Evolutionary conservation across 2,888 invertebrate genomes (phyloP), one percentile per base, ranked within the genome.

Genomic region (Baronia brevicornis): DNA sequence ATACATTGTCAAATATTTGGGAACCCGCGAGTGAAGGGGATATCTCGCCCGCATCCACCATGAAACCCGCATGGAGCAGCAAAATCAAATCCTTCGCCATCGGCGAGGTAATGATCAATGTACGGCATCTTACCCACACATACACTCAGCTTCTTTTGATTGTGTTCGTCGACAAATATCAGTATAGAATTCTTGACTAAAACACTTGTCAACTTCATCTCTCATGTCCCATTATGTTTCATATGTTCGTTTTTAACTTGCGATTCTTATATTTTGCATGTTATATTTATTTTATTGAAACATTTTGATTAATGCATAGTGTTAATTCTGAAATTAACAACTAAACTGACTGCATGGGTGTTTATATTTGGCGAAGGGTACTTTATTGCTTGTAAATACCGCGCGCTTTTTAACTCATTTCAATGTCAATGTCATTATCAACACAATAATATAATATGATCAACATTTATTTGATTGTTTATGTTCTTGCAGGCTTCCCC

Each of bases 401-500:
- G 69, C 71, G 43, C 60, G 79, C 80, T 79, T 79, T 64, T 70
- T 77, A 60, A 63, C 46, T 69, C 70, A 66, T 72, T n/a, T 60
- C 40, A 44, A 50, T 35, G 34, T 53, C 40, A 48, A 33, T 22
- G 26, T 42, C 46, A 40, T 49, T 42, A n/a, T n/a, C n/a, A 43
- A 54, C 49, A 53, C 46, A 24, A 20, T 23, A 33, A 35, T 36
- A 28, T 31, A 22, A 7, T 29, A 9, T 12, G 8, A 1, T 7
- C 6, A 8, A 9, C 3, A 14, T 13, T 14, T 18, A 7, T 17
- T 31, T 24, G 18, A 19, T 35, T 22, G 34, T 15, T 19, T 21
- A 8, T n/a, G 11, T 27, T n/a, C 46, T 60, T 69, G 35, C 72
- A 85, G 85, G 82, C 87, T 67, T 86, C 90, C 54, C 89, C 89